Evolutionary conservation across 1,140 invertebrate species (phyloP), one percentile per base, ranked within the genome.

Genomic region (Asobara japonica): DNA sequence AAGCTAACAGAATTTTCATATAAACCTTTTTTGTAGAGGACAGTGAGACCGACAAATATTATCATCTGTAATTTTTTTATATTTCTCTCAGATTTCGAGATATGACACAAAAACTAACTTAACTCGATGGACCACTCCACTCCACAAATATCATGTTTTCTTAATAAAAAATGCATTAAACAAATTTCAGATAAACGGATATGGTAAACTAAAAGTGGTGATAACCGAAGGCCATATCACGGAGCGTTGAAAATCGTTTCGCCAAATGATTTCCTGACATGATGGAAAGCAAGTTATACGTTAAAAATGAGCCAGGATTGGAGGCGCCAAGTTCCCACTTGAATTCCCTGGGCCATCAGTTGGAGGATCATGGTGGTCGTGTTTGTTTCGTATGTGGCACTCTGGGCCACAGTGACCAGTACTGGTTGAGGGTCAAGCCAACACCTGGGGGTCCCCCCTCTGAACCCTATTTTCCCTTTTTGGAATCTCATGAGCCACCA

Each of bases 401-500:
- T 68, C 87, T 89, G 16, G 90, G 91, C 72, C 92, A 93, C 78
- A 88, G 89, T 41, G 93, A 94, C 62, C 90, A 91, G 74, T 93
- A 91, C 83, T 90, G 90, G 79, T 81, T 95, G 27, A 89, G 92
- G 75, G 89, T 91, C 16, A 93, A 93, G 79, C 91, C 92, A 13
- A 89, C 89, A 72, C 87, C 89, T 3, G 88, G 89, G 45, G 83
- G 89, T 16, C 69, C 81, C 11, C 87, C 90, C 3, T 85, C 86
- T 0, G 94, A 95, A 79, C 92, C 95, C 2, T 95, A 95, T 85
- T 98, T 97, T 87, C 95, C 96, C 20, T 97, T 98, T 88, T 88
- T 98, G 74, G 94, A 95, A 75, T 92, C 93, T 4, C 96, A 97
- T 80, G 93, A 95, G 71, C 91, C 94, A 30, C 95, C 96, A 0